Percentiles rank a stretch among this genome's conserved stretches.
phyloP scores from a whole-genome alignment of 35 echinoderm and acorn worm species.

The Holothuria glaberrima region DNA sequence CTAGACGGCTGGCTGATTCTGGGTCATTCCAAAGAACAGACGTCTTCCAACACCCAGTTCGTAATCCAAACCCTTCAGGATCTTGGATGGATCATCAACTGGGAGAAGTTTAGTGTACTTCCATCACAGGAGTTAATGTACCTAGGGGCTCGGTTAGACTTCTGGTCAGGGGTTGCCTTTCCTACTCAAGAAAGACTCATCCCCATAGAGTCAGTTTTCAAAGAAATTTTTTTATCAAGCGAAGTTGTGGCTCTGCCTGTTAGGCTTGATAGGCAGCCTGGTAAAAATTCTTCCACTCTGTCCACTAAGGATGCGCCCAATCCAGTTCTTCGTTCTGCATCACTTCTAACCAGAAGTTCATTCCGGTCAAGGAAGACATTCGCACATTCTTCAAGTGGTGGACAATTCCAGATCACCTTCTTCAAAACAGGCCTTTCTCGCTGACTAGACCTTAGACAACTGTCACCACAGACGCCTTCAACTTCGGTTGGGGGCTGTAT shows the following conservation, averaged over 20 bases:
- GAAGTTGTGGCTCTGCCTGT: not conserved
- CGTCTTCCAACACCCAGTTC: not conserved
- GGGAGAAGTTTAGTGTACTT: slow-evolving; percentile 12
- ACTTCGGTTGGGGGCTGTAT: not conserved
- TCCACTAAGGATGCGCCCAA: not conserved
- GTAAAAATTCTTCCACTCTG: not conserved
- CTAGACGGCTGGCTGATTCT: slow-evolving; percentile 68
- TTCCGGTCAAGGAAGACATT: not conserved
- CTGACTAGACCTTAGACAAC: not conserved
- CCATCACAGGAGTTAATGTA: slow-evolving; percentile 37
- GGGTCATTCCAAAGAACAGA: not conserved
- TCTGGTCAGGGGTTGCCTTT: not conserved
- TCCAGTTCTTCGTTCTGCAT: not conserved
- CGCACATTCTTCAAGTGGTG: not conserved
- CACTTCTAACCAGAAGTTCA: not conserved
- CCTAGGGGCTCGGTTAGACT: slow-evolving; percentile 16
- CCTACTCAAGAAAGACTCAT: no score
- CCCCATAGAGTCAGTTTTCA: no score
- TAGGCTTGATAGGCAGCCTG: not conserved
- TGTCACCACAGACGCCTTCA: not conserved
- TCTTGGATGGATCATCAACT: slow-evolving; percentile 59
- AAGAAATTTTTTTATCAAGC: not conserved
- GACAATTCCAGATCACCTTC: not conserved
- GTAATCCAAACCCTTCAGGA: not conserved
- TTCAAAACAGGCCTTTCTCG: not conserved